These are phyloP conservation scores for Albula glossodonta DNA, from an alignment of 2,113 vertebrate species.

Conservation along the genomic window DNA sequence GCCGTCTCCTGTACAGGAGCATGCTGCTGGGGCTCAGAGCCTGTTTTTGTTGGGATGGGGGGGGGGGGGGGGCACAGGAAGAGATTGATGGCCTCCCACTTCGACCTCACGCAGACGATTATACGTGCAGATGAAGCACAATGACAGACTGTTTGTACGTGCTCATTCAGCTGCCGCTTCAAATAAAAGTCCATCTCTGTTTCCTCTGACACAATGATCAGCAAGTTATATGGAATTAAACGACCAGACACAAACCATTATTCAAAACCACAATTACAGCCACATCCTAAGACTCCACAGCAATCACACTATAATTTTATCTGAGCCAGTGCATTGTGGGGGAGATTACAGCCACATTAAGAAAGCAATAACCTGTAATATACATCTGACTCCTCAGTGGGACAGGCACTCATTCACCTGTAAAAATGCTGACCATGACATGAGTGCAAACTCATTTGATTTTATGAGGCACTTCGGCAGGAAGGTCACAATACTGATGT, in stretches of 20 bases:
- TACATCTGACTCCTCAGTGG: background rate
- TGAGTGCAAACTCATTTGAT: background rate
- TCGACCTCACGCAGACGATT: no score
- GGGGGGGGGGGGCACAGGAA: background rate
- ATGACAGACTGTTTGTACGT: background rate
- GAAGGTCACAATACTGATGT: background rate
- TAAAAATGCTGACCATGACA: background rate
- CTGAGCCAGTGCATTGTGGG: background rate
- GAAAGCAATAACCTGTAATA: background rate
- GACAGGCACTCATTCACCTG: background rate
- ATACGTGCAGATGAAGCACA: background rate
- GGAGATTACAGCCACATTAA: background rate
- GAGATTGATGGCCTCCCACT: no score
- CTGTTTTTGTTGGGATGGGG: slow-evolving; percentile 33
- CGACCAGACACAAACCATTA: background rate
- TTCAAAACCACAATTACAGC: background rate
- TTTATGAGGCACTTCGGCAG: background rate
- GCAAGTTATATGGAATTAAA: background rate
- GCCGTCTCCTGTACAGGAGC: slow-evolving; percentile 58
- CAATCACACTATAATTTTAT: background rate
- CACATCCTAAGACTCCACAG: background rate
- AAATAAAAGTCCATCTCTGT: background rate
- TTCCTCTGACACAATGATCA: background rate
- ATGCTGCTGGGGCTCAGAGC: slow-evolving; percentile 45
- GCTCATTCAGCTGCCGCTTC: background rate